Evolutionary conservation across 2,797 vertebrate genomes (phyloP).

Genomic region (Sarcophilus harrisii): DNA sequence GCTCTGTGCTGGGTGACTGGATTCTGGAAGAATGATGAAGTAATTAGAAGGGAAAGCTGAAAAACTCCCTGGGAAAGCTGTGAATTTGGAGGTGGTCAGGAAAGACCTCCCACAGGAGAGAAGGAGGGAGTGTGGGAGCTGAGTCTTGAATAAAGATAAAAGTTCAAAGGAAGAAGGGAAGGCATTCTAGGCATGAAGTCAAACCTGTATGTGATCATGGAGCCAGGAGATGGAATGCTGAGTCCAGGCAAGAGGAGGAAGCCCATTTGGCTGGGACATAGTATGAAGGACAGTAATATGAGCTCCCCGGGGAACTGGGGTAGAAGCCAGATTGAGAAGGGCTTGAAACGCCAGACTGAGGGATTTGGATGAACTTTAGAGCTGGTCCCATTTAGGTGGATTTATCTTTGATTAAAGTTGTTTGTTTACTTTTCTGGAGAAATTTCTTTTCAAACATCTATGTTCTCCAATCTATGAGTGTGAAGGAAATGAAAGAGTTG

Average conservation of each 20-base stretch:
- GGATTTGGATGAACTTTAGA: not conserved
- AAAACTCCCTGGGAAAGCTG: not conserved
- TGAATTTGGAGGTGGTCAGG: not conserved
- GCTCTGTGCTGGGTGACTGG: not conserved
- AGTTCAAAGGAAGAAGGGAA: not conserved
- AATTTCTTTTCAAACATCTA: not conserved
- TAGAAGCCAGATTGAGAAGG: not conserved
- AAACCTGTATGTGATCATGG: not conserved
- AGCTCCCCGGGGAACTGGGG: not conserved
- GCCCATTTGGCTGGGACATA: not conserved
- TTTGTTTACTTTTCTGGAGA: not conserved
- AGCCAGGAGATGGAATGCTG: not conserved
- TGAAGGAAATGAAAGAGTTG: not conserved
- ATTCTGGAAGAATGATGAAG: not conserved
- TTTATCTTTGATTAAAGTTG: not conserved
- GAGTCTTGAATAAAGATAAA: not conserved
- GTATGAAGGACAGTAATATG: not conserved
- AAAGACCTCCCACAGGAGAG: not conserved
- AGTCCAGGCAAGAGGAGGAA: not conserved
- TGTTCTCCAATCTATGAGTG: not conserved
- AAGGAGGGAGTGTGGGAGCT: not conserved
- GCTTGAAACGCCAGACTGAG: not conserved
- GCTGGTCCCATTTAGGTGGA: not conserved
- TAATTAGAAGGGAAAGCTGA: not conserved
- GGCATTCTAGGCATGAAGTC: not conserved